Percentiles rank a stretch among this genome's conserved stretches.
Conservation (phyloP, 1,140 invertebrate species). For the Theocolax elegans region DNA sequence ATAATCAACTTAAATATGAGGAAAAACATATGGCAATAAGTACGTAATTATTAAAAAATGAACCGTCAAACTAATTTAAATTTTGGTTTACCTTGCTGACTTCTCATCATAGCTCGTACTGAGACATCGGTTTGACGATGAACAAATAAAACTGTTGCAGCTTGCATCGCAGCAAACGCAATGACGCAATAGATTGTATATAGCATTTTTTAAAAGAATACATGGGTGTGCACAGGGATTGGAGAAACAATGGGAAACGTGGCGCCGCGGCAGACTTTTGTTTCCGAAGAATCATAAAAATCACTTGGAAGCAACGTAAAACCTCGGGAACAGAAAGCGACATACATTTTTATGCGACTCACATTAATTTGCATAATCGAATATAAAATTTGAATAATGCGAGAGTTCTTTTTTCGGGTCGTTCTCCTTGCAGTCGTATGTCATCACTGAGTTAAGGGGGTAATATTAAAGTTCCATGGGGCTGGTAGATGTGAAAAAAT, state of each 20-base stretch:
- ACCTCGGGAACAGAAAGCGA: slow-evolving; percentile 47
- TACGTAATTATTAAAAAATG: too few relatives aligned
- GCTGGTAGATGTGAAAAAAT: neutral
- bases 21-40: too few relatives aligned
- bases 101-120: too few relatives aligned
- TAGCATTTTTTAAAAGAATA: slow-evolving; percentile 23
- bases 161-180: neutral
- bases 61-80: too few relatives aligned
- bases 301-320: slow-evolving; percentile 54
- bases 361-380: slow-evolving; percentile 68
- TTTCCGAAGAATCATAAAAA: slow-evolving; percentile 66
- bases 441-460: slow-evolving; percentile 46
- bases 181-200: slow-evolving; percentile 13
- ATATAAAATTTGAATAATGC: slow-evolving; percentile 66
- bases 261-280: slow-evolving; percentile 63
- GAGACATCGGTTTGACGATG: too few relatives aligned
- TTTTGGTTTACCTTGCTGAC: too few relatives aligned
- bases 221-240: slow-evolving; percentile 37
- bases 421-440: slow-evolving; percentile 50
- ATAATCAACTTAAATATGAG: too few relatives aligned
- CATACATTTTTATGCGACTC: slow-evolving; percentile 64
- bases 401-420: slow-evolving; percentile 46
- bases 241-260: slow-evolving; percentile 49
- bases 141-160: slow-evolving; percentile 9
- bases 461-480: slow-evolving; percentile 28